Evolutionary conservation across 2,113 vertebrate genomes (phyloP).

Genomic region (Psephotus haematonotus): DNA sequence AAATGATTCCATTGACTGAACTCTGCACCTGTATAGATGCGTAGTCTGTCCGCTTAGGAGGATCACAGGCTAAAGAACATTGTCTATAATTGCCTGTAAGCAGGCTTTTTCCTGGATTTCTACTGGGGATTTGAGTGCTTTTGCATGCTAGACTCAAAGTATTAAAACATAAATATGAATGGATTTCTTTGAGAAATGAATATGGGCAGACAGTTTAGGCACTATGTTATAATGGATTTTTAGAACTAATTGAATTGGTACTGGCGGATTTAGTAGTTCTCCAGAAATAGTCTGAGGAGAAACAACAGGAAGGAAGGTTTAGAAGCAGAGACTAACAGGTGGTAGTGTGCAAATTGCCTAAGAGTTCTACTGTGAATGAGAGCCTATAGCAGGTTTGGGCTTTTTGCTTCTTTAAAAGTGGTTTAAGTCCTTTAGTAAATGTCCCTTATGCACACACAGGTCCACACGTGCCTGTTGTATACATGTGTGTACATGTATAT

Average conservation of each 20-base stretch:
- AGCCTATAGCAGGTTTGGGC: background rate
- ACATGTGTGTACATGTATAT: too few relatives aligned
- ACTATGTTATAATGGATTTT: conserved; percentile 42
- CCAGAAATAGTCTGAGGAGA: background rate
- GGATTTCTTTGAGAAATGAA: conserved; percentile 43
- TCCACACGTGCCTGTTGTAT: background rate
- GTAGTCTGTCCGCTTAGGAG: background rate
- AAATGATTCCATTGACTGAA: background rate
- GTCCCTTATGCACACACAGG: background rate
- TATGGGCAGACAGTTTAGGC: conserved; percentile 38
- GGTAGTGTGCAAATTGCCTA: background rate
- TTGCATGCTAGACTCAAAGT: conserved; percentile 42
- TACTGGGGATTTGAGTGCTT: conserved; percentile 46
- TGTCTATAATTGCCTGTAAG: conserved; percentile 22
- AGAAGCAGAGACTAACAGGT: background rate
- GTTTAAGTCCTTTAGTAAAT: background rate
- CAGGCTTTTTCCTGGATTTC: conserved; percentile 30
- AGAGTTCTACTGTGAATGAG: background rate
- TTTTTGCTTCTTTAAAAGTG: background rate
- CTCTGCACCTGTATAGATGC: background rate
- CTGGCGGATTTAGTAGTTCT: background rate
- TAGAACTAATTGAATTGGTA: conserved; percentile 45
- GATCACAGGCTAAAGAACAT: background rate
- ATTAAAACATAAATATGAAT: conserved; percentile 65
- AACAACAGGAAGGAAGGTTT: background rate